phyloP scores from a whole-genome alignment of 1,140 invertebrate genomes.

The Lepidotrigona ventralis region DNA sequence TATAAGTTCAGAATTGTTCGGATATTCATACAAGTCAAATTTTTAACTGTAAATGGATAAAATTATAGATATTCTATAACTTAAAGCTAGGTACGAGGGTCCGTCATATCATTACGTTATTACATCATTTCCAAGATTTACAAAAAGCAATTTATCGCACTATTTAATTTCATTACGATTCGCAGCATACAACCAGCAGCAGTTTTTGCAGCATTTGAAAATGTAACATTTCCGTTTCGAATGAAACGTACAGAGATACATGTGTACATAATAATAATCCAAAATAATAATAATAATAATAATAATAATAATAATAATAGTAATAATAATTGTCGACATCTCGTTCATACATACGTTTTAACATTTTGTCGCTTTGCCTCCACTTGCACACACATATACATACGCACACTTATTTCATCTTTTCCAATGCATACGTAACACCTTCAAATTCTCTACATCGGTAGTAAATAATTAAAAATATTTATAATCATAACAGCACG shows the following conservation, averaged over 20 bases:
- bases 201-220: not conserved
- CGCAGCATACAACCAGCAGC: constrained; percentile 25
- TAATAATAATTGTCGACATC: constrained; percentile 62
- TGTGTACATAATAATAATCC: constrained; percentile 11
- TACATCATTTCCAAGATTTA: constrained; percentile 20
- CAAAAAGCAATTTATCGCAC: constrained; percentile 24
- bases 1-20: constrained; percentile 33
- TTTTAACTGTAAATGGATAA: constrained; percentile 74
- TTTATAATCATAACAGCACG: not conserved
- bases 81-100: constrained; percentile 66
- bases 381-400: not conserved
- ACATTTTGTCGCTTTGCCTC: not conserved
- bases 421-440: not conserved
- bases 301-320: too few species aligned
- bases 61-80: constrained; percentile 71
- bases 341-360: not conserved
- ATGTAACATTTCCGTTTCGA: constrained; percentile 69
- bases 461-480: not conserved
- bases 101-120: constrained; percentile 57
- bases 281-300: constrained; percentile 65
- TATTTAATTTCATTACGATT: constrained; percentile 51
- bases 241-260: constrained; percentile 70
- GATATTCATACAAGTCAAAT: constrained; percentile 75
- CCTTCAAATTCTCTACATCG: not conserved
- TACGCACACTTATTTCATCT: not conserved